Evolutionary conservation across 2,888 invertebrate genomes (phyloP).

Genomic region (Scaptomyza caliginosa): DNA sequence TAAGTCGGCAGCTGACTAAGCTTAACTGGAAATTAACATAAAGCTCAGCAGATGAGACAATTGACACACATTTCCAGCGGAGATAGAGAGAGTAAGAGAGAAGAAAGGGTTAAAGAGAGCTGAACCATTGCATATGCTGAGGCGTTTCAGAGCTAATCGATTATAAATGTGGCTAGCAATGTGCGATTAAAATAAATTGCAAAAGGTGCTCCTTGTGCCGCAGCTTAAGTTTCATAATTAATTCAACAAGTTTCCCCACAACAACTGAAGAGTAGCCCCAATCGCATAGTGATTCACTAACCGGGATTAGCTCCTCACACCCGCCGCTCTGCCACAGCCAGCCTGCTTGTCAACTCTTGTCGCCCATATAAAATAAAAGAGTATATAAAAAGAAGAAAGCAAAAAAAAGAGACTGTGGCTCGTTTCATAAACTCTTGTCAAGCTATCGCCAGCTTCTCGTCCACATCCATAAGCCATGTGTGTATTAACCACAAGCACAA

Average conservation of each 20-base stretch:
- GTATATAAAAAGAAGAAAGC: conserved; percentile 20
- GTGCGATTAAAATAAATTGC: conserved; percentile 82
- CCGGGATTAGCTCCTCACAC: conserved; percentile 46
- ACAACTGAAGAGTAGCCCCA: conserved; percentile 40
- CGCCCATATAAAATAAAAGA: conserved; percentile 60
- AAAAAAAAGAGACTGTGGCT: conserved; percentile 61
- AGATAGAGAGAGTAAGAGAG: not conserved
- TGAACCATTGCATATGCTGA: conserved; percentile 31
- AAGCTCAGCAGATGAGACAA: conserved; percentile 38
- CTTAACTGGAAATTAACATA: conserved; percentile 56
- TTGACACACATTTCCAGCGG: conserved; percentile 68
- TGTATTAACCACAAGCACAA: conserved; percentile 6
- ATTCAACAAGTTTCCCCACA: conserved; percentile 56
- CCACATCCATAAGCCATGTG: conserved; percentile 11
- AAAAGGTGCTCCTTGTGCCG: conserved; percentile 50
- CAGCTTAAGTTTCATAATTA: conserved; percentile 78
- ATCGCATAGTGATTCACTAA: conserved; percentile 70
- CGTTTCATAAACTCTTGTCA: conserved; percentile 79
- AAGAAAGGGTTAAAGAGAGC: no score
- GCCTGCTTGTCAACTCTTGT: conserved; percentile 67
- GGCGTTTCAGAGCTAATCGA: conserved; percentile 64
- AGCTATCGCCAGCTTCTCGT: conserved; percentile 67
- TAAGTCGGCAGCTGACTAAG: conserved; percentile 36
- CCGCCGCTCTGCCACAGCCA: conserved; percentile 12
- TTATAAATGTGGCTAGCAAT: conserved; percentile 77